Conservation (phyloP, 1,140 invertebrate species). For the Oscheius sp. region DNA sequence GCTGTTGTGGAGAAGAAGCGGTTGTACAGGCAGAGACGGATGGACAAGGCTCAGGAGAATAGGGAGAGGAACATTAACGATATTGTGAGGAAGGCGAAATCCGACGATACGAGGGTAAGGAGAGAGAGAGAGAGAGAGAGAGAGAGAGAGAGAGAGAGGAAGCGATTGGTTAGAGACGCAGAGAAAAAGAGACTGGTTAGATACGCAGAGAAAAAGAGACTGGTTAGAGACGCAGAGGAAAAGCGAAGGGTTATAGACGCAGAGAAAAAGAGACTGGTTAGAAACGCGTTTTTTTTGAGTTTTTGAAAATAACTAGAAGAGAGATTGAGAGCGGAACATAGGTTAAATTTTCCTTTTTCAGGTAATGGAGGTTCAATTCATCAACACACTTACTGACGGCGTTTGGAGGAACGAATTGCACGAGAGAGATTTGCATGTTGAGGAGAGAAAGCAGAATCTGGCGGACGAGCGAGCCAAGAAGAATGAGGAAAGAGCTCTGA, state of each 20-base stretch:
- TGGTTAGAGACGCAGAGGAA: too few relatives aligned
- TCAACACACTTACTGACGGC: slow-evolving; percentile 46
- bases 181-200: too few relatives aligned
- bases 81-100: slow-evolving; percentile 44
- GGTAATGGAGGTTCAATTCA: slow-evolving; percentile 45
- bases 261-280: too few relatives aligned
- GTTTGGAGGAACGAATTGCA: slow-evolving; percentile 34
- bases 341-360: slow-evolving; percentile 9
- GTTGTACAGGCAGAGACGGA: neutral
- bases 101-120: slow-evolving; percentile 46
- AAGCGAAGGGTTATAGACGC: too few relatives aligned
- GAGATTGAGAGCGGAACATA: neutral
- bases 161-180: too few relatives aligned
- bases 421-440: slow-evolving; percentile 30
- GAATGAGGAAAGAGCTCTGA: slow-evolving; percentile 41
- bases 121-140: neutral
- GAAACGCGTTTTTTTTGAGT: neutral
- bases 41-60: slow-evolving; percentile 42
- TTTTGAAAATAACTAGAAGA: neutral
- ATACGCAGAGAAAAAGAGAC: too few relatives aligned
- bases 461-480: slow-evolving; percentile 39
- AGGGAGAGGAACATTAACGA: slow-evolving; percentile 52
- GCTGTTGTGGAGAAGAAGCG: slow-evolving; percentile 19
- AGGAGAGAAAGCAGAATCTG: slow-evolving; percentile 35
- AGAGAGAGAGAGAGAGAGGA: neutral